Conservation (phyloP, 1,140 invertebrate species). For the Atta cephalotes region DNA sequence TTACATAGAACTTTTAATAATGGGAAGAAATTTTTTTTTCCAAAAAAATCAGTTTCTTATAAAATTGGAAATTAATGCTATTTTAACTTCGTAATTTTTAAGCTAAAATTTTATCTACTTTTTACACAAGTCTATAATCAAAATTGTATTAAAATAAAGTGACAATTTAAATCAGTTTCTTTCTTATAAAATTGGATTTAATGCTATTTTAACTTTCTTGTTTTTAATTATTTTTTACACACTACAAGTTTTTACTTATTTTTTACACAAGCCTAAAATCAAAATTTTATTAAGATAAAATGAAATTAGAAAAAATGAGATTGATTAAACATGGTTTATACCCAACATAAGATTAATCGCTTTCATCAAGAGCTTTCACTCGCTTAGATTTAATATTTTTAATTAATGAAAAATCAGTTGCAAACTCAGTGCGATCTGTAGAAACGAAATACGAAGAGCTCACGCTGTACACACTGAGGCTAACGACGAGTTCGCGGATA, state of each 20-base stretch:
- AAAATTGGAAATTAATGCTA: not conserved
- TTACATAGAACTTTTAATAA: not conserved
- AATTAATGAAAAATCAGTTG: conserved; percentile 8
- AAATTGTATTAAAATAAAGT: no score
- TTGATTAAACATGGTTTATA: not conserved
- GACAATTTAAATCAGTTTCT: no score
- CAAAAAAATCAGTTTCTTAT: not conserved
- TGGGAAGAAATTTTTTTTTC: not conserved
- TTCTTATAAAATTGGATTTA: not conserved
- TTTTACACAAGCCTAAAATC: not conserved
- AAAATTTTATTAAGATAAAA: not conserved
- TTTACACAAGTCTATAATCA: no score
- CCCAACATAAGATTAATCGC: not conserved
- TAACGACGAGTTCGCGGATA: conserved; percentile 54
- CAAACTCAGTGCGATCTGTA: not conserved
- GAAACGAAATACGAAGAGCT: conserved; percentile 43
- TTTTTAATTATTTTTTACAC: not conserved
- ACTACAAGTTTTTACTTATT: not conserved
- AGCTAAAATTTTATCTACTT: no score
- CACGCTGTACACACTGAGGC: conserved; percentile 20
- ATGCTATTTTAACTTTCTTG: not conserved
- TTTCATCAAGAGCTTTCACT: not conserved
- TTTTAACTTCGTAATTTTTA: not conserved
- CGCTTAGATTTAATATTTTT: not conserved
- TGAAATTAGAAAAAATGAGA: not conserved